Evolutionary conservation across 2,113 vertebrate genomes (phyloP).

Genomic region (Tylochromis polylepis): DNA sequence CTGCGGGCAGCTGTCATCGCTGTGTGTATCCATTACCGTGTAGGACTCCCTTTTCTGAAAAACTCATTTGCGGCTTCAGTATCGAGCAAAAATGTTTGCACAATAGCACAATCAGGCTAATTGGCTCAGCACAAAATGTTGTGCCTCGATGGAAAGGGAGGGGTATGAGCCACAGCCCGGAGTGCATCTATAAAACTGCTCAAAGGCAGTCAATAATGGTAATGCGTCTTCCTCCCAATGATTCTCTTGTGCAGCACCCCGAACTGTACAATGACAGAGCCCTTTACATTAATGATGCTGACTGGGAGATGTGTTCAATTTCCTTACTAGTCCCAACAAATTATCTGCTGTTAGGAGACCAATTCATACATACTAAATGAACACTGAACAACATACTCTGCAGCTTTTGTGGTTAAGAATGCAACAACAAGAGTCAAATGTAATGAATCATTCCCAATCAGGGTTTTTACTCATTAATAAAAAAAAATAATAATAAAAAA

Average conservation of each 20-base stretch:
- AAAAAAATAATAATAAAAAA: neutral
- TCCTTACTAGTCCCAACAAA: neutral
- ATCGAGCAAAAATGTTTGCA: conserved; percentile 26
- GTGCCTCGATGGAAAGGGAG: neutral
- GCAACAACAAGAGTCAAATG: neutral
- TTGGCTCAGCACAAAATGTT: conserved; percentile 25
- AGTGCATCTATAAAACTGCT: conserved; percentile 38
- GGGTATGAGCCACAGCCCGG: neutral
- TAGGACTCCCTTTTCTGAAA: neutral
- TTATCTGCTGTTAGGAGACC: neutral
- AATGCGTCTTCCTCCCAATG: conserved; percentile 38
- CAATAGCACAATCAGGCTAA: conserved; percentile 34
- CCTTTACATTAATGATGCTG: neutral
- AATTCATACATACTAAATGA: neutral
- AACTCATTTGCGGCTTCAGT: neutral
- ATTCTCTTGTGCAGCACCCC: conserved; percentile 21
- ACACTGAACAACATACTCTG: neutral
- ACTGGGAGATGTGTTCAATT: conserved; percentile 12
- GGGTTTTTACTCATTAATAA: neutral
- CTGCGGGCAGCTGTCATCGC: neutral
- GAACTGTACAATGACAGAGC: neutral
- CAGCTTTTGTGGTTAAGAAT: neutral
- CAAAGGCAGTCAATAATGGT: conserved; percentile 24
- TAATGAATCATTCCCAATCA: conserved; percentile 13
- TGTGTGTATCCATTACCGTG: conserved; percentile 7